Evolutionary conservation across 2,888 invertebrate genomes (phyloP), one percentile per base, ranked within the genome.

Genomic region (Iselma pallidipennis): DNA sequence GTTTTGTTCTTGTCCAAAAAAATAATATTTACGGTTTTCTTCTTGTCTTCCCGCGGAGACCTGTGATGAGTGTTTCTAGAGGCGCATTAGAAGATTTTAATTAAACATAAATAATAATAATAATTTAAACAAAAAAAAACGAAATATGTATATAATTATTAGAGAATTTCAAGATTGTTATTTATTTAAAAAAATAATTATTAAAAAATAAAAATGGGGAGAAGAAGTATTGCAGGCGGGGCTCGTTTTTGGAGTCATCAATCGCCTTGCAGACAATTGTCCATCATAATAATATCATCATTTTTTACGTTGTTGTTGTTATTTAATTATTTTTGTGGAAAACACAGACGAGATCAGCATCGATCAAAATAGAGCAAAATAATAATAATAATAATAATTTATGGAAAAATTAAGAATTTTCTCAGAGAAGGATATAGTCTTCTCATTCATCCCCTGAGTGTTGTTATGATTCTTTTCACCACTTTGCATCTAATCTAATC

Each of bases 381-480:
- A 4, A 4, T 3, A 42, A 16, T 7, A 42, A 37, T 6, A 37
- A 19, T 21, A 45, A 45, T 21, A 10, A 19, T 45, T 10, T 19
- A 21, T 28, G 62, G 64, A 65, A 65, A 65, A 54, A 67, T n/a
- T n/a, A n/a, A n/a, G n/a, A n/a, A n/a, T n/a, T n/a, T n/a, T n/a
- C n/a, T n/a, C n/a, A 74, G 75, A 74, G 73, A 72, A 69, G 77
- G 78, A 74, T 63, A 37, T 79, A 78, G 75, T 78, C 76, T 70
- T 71, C 71, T 76, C 75, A 60, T 60, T 49, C 67, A 73, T 70
- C 69, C 69, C 66, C 77, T 78, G 78, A 78, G 66, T 79, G 79
- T 79, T 79, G 71, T 67, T 71, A 59, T 71, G 69, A 67, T 61
- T n/a, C n/a, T n/a, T 60, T 57, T 62, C 61, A 68, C 59, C 26